Evolutionary conservation across 2,888 invertebrate genomes (phyloP).

Genomic region (Drosophila emarginata): DNA sequence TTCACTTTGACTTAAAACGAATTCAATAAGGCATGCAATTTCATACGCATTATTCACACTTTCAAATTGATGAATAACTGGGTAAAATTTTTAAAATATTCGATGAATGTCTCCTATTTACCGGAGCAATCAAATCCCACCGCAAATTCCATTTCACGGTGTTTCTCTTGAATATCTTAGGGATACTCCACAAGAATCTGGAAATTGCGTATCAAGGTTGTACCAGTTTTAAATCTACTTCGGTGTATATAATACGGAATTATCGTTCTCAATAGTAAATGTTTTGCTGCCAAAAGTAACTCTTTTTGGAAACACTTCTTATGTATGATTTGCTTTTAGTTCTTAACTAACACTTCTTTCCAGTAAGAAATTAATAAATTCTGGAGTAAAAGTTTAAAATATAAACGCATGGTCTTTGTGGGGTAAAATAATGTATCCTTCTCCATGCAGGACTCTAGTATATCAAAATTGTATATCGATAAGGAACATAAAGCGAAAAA

Average conservation of each 20-base stretch:
- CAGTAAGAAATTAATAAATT: no score
- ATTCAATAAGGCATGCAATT: neutral
- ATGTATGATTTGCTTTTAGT: no score
- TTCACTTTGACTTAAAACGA: neutral
- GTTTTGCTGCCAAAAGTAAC: no score
- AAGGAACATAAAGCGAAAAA: neutral
- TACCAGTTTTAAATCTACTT: neutral
- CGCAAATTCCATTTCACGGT: neutral
- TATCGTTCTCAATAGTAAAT: no score
- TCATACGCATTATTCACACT: neutral
- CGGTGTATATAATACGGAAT: neutral
- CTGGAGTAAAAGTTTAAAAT: no score
- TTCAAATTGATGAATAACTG: neutral
- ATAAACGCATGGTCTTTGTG: no score
- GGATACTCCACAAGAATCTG: neutral
- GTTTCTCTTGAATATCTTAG: neutral
- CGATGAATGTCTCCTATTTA: neutral
- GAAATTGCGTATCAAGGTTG: neutral
- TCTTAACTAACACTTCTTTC: no score
- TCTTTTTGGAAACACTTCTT: no score
- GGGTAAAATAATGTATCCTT: neutral
- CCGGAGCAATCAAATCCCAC: neutral
- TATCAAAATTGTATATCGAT: constrained; percentile 17
- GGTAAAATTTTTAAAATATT: neutral
- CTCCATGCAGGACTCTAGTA: neutral